Conservation (phyloP, 2,113 vertebrate genomes). For the Bubo blakistoni region DNA sequence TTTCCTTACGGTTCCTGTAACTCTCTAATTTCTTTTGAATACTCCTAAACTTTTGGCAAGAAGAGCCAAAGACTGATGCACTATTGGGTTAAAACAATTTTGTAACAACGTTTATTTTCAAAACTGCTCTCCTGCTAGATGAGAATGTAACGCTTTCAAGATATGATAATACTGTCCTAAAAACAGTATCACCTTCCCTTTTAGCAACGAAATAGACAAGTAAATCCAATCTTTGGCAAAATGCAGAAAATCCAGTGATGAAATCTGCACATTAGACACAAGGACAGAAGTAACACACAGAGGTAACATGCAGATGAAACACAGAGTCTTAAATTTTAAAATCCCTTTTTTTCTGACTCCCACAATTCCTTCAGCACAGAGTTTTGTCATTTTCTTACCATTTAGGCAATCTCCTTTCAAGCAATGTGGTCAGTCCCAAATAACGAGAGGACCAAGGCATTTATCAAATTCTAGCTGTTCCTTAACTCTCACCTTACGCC, state of each 20-base stretch:
- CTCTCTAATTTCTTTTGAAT: neutral
- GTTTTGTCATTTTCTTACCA: neutral
- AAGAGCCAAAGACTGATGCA: neutral
- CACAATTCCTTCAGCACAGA: neutral
- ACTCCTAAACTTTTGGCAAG: neutral
- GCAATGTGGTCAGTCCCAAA: neutral
- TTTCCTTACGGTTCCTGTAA: neutral
- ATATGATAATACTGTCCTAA: neutral
- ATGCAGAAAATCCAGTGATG: accelerated
- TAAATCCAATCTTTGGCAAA: neutral
- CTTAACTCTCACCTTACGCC: neutral
- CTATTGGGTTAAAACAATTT: neutral
- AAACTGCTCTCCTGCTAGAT: neutral
- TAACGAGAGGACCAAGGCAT: neutral
- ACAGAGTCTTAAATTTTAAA: neutral
- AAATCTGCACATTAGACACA: neutral
- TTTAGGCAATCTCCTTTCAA: neutral
- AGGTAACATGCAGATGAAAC: neutral
- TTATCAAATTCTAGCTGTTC: neutral
- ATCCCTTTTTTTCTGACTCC: neutral
- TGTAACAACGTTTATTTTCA: neutral
- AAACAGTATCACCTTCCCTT: neutral
- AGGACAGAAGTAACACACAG: neutral
- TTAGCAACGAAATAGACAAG: neutral
- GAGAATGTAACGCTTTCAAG: neutral